Evolutionary conservation across 1,140 invertebrate genomes (phyloP), one percentile per base, ranked within the genome.

Genomic region (Hypothenemus hampei): DNA sequence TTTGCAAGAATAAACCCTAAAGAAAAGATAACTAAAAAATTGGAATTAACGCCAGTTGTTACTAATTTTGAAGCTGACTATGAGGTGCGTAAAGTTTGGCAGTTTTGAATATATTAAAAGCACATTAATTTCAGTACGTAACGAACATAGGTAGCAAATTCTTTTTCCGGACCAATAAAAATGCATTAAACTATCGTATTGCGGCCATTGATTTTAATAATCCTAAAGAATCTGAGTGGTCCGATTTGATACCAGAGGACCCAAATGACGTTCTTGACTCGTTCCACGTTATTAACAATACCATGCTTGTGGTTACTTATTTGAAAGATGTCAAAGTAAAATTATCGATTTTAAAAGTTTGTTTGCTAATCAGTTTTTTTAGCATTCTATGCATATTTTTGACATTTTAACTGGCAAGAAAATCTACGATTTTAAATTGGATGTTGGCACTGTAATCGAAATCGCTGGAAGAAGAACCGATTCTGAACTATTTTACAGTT

Each of bases 31-130:
- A 71, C 63, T 13, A 81, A 78, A 16, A 81, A 81, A 67, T 71
- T 93, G 16, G 65, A 75, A 21, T 72, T 92, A 11, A 85, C 78
- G 16, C 82, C 85, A 70, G 79, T 97, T 62, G 83, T 98, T 20
- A 83, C 87, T 62, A 87, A 91, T 72, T 89, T 95, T 71, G 91
- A 97, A 74, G 89, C 91, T 15, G 92, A 97, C 75, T 98, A 94
- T 76, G 86, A 95, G 72, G 92, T 93, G 19, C 1, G 1, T 26
- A 1, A 13, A 31, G 13, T 11, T 31, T 31, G 10, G 13, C 35
- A 13, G 13, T 37, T 37, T 7, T 15, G 13, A 37, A 37, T 37
- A 10, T 3, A 15, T n/a, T n/a, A n/a, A n/a, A n/a, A n/a, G n/a
- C n/a, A n/a, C n/a, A n/a, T n/a, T n/a, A 15, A 39, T 77, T 77